Percentiles rank a stretch among this genome's conserved stretches.
phyloP scores from a whole-genome alignment of 2,888 invertebrate species.

The Lagria hirta region DNA sequence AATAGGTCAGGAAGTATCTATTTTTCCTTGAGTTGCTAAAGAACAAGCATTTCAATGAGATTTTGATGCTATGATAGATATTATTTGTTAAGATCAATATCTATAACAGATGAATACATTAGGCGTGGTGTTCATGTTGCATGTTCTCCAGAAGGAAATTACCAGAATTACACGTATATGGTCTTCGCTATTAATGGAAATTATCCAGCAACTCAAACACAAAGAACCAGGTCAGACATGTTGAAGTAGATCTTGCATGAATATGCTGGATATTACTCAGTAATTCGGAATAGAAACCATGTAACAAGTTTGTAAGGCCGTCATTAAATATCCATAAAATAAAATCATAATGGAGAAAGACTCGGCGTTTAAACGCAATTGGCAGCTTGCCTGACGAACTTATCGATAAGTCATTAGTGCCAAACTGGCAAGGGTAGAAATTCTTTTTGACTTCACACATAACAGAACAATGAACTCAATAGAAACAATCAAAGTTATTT shows the following conservation, averaged over 20 bases:
- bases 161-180: conserved; percentile 10
- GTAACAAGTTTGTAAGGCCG: conserved; percentile 23
- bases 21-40: too few species aligned
- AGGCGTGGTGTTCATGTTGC: conserved; percentile 12
- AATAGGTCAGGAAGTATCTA: too few species aligned
- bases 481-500: conserved; percentile 20
- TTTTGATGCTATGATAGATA: too few species aligned
- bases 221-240: conserved; percentile 13
- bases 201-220: conserved; percentile 5
- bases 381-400: conserved; percentile 29
- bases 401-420: conserved; percentile 32
- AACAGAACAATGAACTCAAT: conserved; percentile 13
- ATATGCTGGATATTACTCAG: conserved; percentile 11
- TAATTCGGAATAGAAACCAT: conserved; percentile 19
- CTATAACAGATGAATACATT: conserved; percentile 6
- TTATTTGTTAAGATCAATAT: too few species aligned
- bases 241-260: conserved; percentile 8
- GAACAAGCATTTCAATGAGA: too few species aligned
- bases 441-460: conserved; percentile 9
- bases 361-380: conserved; percentile 23
- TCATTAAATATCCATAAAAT: conserved; percentile 28
- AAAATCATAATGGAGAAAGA: conserved; percentile 20
- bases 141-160: conserved; percentile 11
- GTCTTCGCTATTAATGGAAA: conserved; percentile 9
- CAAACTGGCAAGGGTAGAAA: conserved; percentile 6